phyloP scores from a whole-genome alignment of 2,797 vertebrate genomes.

The Danio choprae region DNA sequence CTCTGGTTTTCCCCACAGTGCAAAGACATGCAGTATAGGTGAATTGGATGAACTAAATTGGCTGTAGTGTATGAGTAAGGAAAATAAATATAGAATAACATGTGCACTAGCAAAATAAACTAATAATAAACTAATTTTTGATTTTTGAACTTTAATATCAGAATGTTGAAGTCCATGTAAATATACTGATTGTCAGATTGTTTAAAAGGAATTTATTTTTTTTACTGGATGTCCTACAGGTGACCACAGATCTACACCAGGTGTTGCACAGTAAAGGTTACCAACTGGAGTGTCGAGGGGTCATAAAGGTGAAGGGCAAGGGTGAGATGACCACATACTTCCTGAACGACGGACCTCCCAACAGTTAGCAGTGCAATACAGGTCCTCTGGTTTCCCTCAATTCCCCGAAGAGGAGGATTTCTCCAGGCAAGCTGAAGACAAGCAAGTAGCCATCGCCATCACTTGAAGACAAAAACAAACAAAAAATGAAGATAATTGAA shows the following conservation, averaged over 20 bases:
- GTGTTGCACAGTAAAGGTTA: constrained; percentile 91
- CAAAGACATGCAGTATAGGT: too few species aligned
- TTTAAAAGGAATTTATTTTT: background rate
- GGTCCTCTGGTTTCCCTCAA: constrained; percentile 58
- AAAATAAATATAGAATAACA: too few species aligned
- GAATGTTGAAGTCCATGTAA: too few species aligned
- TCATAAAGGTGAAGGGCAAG: constrained; percentile 96
- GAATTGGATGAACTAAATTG: too few species aligned
- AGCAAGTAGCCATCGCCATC: constrained; percentile 73
- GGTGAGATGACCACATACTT: constrained; percentile 98
- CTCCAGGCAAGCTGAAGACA: constrained; percentile 70
- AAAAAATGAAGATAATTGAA: constrained; percentile 44
- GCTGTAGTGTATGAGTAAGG: too few species aligned
- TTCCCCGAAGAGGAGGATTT: constrained; percentile 71
- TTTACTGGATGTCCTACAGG: constrained; percentile 70
- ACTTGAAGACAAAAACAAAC: constrained; percentile 69
- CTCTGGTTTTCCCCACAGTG: too few species aligned
- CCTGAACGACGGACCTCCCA: constrained; percentile 88
- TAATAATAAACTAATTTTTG: too few species aligned
- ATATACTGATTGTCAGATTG: too few species aligned
- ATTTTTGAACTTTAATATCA: too few species aligned
- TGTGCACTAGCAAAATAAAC: too few species aligned
- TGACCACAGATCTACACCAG: constrained; percentile 93
- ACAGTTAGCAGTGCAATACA: constrained; percentile 83
- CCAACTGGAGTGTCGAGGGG: constrained; percentile 89